These are phyloP conservation scores for Malacosoma neustria DNA, from an alignment of 2,888 invertebrate genomes.

Conservation along the genomic window DNA sequence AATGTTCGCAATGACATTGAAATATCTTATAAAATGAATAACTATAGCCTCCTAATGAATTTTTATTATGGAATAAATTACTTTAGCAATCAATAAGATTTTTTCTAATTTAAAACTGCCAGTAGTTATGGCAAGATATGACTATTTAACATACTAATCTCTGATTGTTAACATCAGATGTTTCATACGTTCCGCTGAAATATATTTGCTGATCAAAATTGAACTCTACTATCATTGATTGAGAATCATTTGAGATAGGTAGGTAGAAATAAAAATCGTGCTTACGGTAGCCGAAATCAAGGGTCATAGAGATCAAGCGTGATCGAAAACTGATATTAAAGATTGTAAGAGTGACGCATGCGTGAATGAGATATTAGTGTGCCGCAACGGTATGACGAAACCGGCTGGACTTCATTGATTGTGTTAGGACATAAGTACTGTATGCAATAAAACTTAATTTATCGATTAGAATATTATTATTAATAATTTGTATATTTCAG, in stretches of 20 bases:
- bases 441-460: too few relatives aligned
- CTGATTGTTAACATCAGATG: slow-evolving; percentile 58
- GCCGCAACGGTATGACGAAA: slow-evolving; percentile 39
- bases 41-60: background rate
- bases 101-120: slow-evolving; percentile 26
- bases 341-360: slow-evolving; percentile 64
- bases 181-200: slow-evolving; percentile 40
- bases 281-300: slow-evolving; percentile 67
- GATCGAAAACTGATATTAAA: slow-evolving; percentile 68
- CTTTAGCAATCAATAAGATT: background rate
- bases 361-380: slow-evolving; percentile 66
- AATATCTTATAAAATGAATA: background rate
- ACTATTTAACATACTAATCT: slow-evolving; percentile 60
- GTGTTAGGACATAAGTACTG: background rate
- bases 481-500: too few relatives aligned
- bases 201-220: slow-evolving; percentile 9
- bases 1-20: background rate
- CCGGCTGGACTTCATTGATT: slow-evolving; percentile 13
- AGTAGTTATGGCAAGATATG: slow-evolving; percentile 29
- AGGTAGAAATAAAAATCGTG: slow-evolving; percentile 43
- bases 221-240: slow-evolving; percentile 18
- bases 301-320: slow-evolving; percentile 68
- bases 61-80: background rate
- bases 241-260: slow-evolving; percentile 22
- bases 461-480: too few relatives aligned